Base-by-base conservation (phyloP, 2,888 invertebrate species). In the Anagyrus pseudococci region DNA sequence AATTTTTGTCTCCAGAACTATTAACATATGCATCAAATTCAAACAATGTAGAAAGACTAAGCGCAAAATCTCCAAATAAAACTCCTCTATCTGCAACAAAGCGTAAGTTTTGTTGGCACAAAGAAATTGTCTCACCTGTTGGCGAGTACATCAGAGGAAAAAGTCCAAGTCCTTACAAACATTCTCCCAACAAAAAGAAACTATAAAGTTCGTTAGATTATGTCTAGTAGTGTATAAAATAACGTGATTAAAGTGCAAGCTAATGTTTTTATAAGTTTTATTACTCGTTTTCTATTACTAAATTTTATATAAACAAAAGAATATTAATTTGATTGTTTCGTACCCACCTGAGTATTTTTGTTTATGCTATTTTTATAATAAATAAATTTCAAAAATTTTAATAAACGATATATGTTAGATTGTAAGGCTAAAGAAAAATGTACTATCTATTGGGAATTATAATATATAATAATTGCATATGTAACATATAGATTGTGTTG, bases 111-210 rank as follows among this genome's bases (percentile, higher is more conserved):
- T 61, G 62, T 26, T 67, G 64, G 67, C 37, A 59, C 17, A 59
- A 59, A 40, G 52, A 70, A 48, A 55, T 68, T 13, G 63, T 62
- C 40, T 70, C 70, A 23, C 70, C 70, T 20, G 66, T 70, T 44
- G 63, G 63, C 19, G 68, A 70, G 49, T 70, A 70, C 25, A 70
- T 70, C 25, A 64, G 50, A 65, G 66, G 69, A 41, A 66, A 64
- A 46, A 59, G 64, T 19, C 56, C 22, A 49, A 64, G 62, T 47
- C 67, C 67, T 43, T 67, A 59, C 44, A 40, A 65, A 62, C 44
- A 17, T 46, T 67, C 67, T 49, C 62, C 64, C 47, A 57, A 1
- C 37, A 67, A 62, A 29, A 64, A 62, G 23, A 61, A 58, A 25
- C 10, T 48, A 26, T 15, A 17, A 29, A n/a, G n/a, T 15, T 49